These are phyloP conservation scores for Sarcophaga carnaria DNA, from an alignment of 2,888 invertebrate species.

Conservation along the genomic window DNA sequence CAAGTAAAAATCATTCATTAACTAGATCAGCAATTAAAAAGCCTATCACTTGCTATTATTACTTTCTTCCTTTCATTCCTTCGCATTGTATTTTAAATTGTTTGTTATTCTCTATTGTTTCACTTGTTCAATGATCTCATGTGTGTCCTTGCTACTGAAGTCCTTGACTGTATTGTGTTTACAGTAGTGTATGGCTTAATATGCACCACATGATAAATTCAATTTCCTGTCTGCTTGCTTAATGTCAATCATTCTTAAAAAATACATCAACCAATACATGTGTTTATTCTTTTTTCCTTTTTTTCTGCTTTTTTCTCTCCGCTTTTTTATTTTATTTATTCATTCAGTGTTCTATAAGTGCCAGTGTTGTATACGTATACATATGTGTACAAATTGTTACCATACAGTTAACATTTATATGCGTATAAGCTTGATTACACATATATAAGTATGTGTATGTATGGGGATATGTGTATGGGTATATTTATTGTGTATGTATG, in stretches of 20 bases:
- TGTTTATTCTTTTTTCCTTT: neutral
- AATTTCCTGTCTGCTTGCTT: slow-evolving; percentile 67
- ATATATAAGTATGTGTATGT: neutral
- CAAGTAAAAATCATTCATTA: too few species aligned
- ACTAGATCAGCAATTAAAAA: too few species aligned
- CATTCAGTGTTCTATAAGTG: slow-evolving; percentile 6
- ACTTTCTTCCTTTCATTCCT: too few species aligned
- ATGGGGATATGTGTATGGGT: neutral
- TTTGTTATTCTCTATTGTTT: neutral
- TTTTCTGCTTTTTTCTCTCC: too few species aligned
- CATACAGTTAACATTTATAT: neutral
- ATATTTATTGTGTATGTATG: neutral
- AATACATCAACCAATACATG: slow-evolving; percentile 61
- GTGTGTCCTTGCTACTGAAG: slow-evolving; percentile 20
- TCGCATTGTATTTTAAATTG: too few species aligned
- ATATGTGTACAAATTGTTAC: neutral
- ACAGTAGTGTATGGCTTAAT: slow-evolving; percentile 24
- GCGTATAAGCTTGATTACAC: neutral
- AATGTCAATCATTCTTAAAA: slow-evolving; percentile 68
- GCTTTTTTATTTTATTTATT: slow-evolving; percentile 10
- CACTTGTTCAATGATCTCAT: neutral
- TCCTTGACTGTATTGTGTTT: slow-evolving; percentile 55
- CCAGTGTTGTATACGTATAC: slow-evolving; percentile 16
- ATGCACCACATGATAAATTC: slow-evolving; percentile 65
- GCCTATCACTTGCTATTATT: too few species aligned